Evolutionary conservation across 2,888 invertebrate genomes (phyloP), one percentile per base, ranked within the genome.

Genomic region (Standfussiana lucernea): DNA sequence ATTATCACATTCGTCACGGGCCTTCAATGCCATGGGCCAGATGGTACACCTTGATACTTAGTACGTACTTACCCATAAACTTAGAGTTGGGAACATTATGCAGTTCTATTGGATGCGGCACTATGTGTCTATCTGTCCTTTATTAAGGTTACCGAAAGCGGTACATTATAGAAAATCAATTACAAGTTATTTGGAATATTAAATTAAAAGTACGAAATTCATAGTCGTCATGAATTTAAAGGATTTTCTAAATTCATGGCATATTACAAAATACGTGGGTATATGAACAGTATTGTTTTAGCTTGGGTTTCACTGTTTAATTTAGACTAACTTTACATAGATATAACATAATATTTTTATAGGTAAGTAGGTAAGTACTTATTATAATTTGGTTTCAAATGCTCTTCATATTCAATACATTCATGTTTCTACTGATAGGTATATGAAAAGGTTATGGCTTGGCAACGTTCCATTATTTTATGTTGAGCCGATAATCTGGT

Each of bases 1-100:
- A 91, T 93, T 91, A 93, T 92, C 90, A 87, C 87, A 93, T 94
- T 91, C 90, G 92, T 92, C 92, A 93, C 90, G 90, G 89, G 82
- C 78, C 81, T 87, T 91, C 93, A 93, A 93, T 93, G 93, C 90
- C 92, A 90, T 86, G 83, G 88, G 85, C 89, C 91, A 91, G 90
- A 92, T 92, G 90, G 86, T 82, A 81, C 80, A 77, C 73, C 77
- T 84, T 79, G 86, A 89, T 85, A 86, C 72, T 72, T 68, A 72
- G 35, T n/a, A 56, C n/a, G 74, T 64, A 77, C 69, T 69, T 82
- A 72, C 45, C 37, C 61, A 11, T 47, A 8, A 62, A 70, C 77
- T 61, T 72, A 1, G 50, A 77, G 28, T 4, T 50, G 0, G 10
- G 28, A 64, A 64, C 10, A 3, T 40, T 1, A 1, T 21, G 2